phyloP scores from a whole-genome alignment of 2,113 vertebrate species.

The Himantopus leucocephalus region DNA sequence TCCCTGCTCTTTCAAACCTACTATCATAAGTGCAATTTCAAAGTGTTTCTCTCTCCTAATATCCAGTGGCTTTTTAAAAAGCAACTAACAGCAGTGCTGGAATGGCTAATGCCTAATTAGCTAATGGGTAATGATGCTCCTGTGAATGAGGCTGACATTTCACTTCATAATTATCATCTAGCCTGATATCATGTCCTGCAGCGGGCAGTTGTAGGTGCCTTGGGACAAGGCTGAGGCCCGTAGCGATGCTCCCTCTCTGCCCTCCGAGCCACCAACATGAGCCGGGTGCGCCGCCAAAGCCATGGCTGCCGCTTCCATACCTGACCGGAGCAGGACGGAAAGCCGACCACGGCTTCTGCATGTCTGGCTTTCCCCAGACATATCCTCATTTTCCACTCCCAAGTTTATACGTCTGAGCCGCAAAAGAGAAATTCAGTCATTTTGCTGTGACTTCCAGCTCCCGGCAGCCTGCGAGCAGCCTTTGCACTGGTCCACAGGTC shows the following conservation, averaged over 20 bases:
- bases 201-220: not conserved
- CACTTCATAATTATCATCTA: slow-evolving; percentile 25
- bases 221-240: not conserved
- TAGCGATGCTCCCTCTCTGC: not conserved
- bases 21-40: slow-evolving; percentile 7
- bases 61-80: slow-evolving; percentile 54
- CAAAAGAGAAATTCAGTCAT: not conserved
- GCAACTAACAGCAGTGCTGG: slow-evolving; percentile 31
- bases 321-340: rapidly evolving
- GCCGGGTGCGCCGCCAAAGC: not conserved
- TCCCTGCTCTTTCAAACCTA: not conserved
- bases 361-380: not conserved
- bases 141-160: slow-evolving; percentile 43
- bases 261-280: rapidly evolving
- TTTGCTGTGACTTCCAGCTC: not conserved
- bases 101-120: slow-evolving; percentile 59
- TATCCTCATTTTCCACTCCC: not conserved
- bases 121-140: slow-evolving; percentile 55
- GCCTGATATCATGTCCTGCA: not conserved
- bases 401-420: not conserved
- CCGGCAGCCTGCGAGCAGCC: not conserved
- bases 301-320: rapidly evolving
- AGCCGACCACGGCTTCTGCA: rapidly evolving
- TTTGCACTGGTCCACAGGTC: not conserved
- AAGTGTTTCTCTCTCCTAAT: slow-evolving; percentile 33